Base-by-base conservation (phyloP, 2,113 vertebrate species). In the Crotalus viridis region DNA sequence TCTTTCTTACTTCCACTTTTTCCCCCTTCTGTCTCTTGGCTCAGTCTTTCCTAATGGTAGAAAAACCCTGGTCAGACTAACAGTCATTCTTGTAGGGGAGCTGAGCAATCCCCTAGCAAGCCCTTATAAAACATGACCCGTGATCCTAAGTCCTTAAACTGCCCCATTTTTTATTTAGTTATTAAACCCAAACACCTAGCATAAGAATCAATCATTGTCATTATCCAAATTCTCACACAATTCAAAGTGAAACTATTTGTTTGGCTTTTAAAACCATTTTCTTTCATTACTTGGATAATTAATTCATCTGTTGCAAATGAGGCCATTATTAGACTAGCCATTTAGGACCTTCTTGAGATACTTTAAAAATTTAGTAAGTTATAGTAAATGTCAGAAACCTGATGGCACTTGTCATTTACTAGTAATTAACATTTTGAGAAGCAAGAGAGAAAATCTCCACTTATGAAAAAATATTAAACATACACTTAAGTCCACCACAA, bases 301-400 rank as follows among this genome's bases (percentile, higher is more conserved):
- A 94, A 33, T 94, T 96, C 93, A 94, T 94, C 93, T 93, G 92
- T 88, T 93, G 85, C 85, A 92, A 94, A 90, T 95, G 94, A 93
- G 81, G 26, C 89, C 56, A 88, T 61, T 93, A 64, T 93, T 69
- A 56, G 26, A 69, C 28, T 24, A 74, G 24, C 85, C 61, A 46
- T 59, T 74, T 88, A 69, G 33, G 28, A 64, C 19, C n/a, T 55
- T 93, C 61, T 28, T 85, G 74, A 90, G 46, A 93, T 51, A 85
- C n/a, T 88, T 88, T 46, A 46, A 88, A 88, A 89, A 43, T 56
- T 51, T 88, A 74, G 33, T 59, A 87, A 55, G 48, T 91, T 87
- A 87, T 61, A 61, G 90, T 48, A 86, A 92, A 81, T 89, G 48
- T 88, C 48, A 56, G 33, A 92, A 92, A 48, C 15, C 81, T 81